These are phyloP conservation scores for Epinephelus cyanopodus DNA, from an alignment of 2,113 vertebrate species.

Conservation along the genomic window DNA sequence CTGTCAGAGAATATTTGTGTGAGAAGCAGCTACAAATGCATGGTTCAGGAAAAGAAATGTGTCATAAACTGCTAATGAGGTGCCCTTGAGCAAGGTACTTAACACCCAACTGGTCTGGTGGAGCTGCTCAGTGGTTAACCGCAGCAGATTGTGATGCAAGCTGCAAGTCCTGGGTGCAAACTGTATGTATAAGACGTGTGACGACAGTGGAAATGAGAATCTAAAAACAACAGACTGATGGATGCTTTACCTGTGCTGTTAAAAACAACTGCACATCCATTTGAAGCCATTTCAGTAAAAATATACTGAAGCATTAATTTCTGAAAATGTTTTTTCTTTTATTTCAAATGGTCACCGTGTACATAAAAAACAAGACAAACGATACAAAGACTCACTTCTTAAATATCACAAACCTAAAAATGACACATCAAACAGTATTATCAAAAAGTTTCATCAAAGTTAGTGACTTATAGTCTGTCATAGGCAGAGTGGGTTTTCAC, in stretches of 20 bases:
- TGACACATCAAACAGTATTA: constrained; percentile 15
- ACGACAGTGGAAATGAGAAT: neutral
- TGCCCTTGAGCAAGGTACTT: neutral
- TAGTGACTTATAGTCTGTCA: constrained; percentile 8
- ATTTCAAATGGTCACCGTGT: neutral
- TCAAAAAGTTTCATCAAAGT: constrained; percentile 24
- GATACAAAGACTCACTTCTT: constrained; percentile 32
- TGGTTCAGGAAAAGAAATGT: neutral
- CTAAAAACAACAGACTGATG: neutral
- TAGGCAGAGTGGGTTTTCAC: constrained; percentile 28
- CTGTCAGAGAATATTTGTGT: neutral
- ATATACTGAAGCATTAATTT: neutral
- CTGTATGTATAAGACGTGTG: neutral
- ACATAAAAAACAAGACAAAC: neutral
- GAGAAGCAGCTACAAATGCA: neutral
- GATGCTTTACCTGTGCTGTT: no score
- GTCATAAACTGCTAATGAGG: neutral
- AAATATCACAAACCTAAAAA: constrained; percentile 35
- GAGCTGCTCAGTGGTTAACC: neutral
- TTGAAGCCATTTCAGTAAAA: neutral
- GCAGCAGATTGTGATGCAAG: neutral
- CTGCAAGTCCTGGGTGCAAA: neutral
- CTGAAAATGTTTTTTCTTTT: neutral
- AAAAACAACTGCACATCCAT: neutral
- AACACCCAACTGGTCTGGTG: neutral